Base-by-base conservation (phyloP, 1,140 invertebrate genomes). In the Tenebrio molitor region DNA sequence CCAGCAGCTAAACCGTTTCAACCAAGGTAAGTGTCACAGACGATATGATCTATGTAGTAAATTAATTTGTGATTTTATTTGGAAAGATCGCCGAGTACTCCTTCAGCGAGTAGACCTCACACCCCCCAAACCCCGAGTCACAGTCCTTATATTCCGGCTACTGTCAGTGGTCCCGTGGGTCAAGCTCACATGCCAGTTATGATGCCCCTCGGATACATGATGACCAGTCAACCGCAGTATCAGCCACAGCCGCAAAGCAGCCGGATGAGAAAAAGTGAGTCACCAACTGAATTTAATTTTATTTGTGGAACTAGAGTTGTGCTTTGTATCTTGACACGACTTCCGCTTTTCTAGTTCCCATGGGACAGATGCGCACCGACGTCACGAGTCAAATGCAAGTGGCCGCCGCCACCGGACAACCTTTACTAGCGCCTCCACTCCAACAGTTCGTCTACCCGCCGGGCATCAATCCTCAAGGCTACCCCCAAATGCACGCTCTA, bases 1-100 rank as follows among this genome's bases (percentile, higher is more conserved):
- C 94, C 94, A 15, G 91, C 91, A 78, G 90, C 92, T 16, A 95
- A 95, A 80, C 88, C 92, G 3, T 96, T 96, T 82, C 92, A 91
- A 72, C 93, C 93, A n/a, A 76, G 82, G 65, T 68, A 17, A 17
- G 29, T 64, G 3, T 29, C 25, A 12, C 4, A n/a, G 29, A 33
- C 4, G 10, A 33, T 33, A 5, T 33, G 4, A 33, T 33, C 4
- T 33, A 33, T 33, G 29, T n/a, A n/a, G n/a, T n/a, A n/a, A n/a
- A n/a, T n/a, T n/a, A n/a, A n/a, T 62, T 53, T 16, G 25, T 29
- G 25, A 29, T 29, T 29, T 29, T 8, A n/a, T n/a, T n/a, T n/a
- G n/a, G n/a, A n/a, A 71, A 91, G 88, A 69, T 89, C 89, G 16
- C 89, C 89, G 1, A 89, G 88, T 80, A 90, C 89, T 15, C 89